These are phyloP conservation scores for Ovis aries DNA, from an alignment of 2,113 vertebrate species.

Conservation along the genomic window DNA sequence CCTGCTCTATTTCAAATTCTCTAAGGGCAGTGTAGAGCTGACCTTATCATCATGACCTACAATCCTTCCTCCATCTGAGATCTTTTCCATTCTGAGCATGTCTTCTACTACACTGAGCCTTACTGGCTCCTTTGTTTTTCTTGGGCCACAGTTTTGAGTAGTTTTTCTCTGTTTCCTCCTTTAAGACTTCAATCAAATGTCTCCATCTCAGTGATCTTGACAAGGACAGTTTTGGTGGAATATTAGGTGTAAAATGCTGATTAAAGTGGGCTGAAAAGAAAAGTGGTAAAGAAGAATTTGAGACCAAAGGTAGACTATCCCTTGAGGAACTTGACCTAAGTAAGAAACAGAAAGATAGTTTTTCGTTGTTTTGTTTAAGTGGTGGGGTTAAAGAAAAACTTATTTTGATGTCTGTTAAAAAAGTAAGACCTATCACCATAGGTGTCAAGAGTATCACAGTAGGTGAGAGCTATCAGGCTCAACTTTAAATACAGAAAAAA, in stretches of 20 bases:
- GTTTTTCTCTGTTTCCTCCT: background rate
- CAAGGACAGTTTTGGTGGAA: background rate
- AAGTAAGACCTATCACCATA: background rate
- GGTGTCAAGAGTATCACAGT: background rate
- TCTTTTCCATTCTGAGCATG: background rate
- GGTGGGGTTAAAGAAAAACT: background rate
- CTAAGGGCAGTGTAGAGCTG: too few relatives aligned
- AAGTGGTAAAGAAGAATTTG: background rate
- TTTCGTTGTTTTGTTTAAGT: background rate
- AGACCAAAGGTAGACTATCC: background rate
- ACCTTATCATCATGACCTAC: background rate
- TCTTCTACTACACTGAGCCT: background rate
- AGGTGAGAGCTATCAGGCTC: background rate
- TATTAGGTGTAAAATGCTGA: background rate
- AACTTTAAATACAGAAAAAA: background rate
- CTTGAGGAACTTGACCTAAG: background rate
- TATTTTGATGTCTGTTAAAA: background rate
- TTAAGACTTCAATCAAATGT: background rate
- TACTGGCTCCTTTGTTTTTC: background rate
- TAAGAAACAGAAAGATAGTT: background rate
- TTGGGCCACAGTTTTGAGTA: background rate
- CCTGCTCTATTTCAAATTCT: background rate
- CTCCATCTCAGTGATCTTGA: background rate
- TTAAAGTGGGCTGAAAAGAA: background rate
- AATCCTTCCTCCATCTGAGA: background rate